These are phyloP conservation scores for Catharus ustulatus DNA, from an alignment of 2,797 vertebrate genomes.

Conservation along the genomic window DNA sequence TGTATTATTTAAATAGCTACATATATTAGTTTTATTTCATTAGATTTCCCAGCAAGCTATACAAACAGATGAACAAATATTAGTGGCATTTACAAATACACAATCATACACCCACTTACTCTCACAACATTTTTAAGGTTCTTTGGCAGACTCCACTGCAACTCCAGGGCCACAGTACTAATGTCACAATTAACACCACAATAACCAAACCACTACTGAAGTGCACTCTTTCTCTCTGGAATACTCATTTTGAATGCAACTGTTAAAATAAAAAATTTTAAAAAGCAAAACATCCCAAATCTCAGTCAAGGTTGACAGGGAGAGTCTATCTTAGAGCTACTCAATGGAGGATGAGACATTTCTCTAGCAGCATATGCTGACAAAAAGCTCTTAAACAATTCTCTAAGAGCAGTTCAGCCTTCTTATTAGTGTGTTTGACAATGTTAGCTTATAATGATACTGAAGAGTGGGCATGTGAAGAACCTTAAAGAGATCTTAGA, in stretches of 20 bases:
- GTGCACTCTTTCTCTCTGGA: neutral
- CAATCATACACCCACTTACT: neutral
- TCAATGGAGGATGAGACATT: neutral
- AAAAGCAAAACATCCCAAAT: neutral
- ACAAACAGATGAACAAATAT: neutral
- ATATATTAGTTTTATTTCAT: neutral
- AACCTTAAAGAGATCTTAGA: neutral
- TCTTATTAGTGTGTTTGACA: neutral
- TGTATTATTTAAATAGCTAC: neutral
- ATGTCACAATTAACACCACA: neutral
- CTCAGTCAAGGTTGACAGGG: neutral
- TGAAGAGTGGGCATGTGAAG: neutral
- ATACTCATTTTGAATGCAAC: neutral
- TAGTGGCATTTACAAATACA: neutral
- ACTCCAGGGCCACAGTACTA: neutral
- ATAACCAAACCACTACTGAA: neutral
- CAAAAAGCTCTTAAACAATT: neutral
- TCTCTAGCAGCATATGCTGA: neutral
- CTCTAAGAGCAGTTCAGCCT: neutral
- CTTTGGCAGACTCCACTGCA: neutral
- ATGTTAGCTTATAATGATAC: neutral
- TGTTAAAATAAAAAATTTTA: neutral
- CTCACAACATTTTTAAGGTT: neutral
- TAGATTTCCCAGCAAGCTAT: neutral
- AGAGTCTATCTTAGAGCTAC: neutral